Evolutionary conservation across 2,888 invertebrate species (phyloP).

Genomic region (Andrena trimmerana): DNA sequence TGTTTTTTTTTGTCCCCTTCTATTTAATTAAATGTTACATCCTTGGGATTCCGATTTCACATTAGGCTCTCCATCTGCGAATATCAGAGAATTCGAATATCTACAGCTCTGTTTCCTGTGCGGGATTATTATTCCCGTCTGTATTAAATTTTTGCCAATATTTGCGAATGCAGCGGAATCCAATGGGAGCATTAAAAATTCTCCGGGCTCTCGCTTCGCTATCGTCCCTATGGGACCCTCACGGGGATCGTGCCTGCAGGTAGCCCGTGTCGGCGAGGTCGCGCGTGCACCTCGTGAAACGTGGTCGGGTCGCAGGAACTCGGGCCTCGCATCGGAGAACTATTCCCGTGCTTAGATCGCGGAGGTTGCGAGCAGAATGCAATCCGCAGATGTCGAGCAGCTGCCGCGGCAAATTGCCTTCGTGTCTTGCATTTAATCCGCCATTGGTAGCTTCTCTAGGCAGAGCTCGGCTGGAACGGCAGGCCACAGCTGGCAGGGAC

Average conservation of each 20-base stretch:
- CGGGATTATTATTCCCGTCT: too few species aligned
- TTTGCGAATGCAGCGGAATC: too few species aligned
- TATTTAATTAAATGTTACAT: not conserved
- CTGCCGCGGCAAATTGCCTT: conserved; percentile 75
- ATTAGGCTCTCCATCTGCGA: too few species aligned
- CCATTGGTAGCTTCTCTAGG: conserved; percentile 67
- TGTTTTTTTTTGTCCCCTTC: not conserved
- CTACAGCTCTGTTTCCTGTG: too few species aligned
- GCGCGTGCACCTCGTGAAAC: conserved; percentile 24
- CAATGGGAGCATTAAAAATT: too few species aligned
- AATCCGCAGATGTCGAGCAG: conserved; percentile 83
- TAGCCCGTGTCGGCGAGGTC: conserved; percentile 19
- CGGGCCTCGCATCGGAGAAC: conserved; percentile 52
- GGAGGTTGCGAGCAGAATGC: conserved; percentile 72
- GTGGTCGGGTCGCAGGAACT: conserved; percentile 21
- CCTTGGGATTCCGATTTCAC: too few species aligned
- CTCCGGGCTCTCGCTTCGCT: too few species aligned
- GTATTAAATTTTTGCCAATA: too few species aligned
- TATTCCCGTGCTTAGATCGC: conserved; percentile 66
- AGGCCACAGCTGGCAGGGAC: conserved; percentile 63
- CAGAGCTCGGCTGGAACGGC: conserved; percentile 37
- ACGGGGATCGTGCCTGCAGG: conserved; percentile 3
- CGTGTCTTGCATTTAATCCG: conserved; percentile 71
- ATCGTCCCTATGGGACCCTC: too few species aligned
- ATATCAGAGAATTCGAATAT: too few species aligned